These are phyloP conservation scores for Blera fallax DNA, from an alignment of 2,888 invertebrate genomes.

Conservation along the genomic window DNA sequence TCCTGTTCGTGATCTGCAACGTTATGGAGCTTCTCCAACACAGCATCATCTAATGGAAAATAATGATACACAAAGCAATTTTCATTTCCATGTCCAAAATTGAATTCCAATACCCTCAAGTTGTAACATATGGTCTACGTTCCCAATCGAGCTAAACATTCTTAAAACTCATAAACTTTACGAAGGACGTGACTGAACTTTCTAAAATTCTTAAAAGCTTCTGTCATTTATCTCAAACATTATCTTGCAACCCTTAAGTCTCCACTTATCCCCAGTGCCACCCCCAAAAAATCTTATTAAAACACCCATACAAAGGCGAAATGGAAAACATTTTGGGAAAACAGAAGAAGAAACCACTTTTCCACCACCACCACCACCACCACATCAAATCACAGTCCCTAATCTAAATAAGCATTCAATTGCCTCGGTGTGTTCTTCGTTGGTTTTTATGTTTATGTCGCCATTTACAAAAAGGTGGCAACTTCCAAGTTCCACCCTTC, in stretches of 20 bases:
- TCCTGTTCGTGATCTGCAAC: too few relatives aligned
- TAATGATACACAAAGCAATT: conserved; percentile 40
- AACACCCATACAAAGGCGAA: neutral
- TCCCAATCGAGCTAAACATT: conserved; percentile 66
- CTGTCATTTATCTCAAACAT: conserved; percentile 69
- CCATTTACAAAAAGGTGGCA: conserved; percentile 71
- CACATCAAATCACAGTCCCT: conserved; percentile 61
- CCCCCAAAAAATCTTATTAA: conserved; percentile 49
- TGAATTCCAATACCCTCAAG: conserved; percentile 61
- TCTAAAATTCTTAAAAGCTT: conserved; percentile 68
- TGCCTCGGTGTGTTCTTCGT: conserved; percentile 69
- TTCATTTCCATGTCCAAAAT: conserved; percentile 62
- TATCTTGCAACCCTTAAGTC: conserved; percentile 69
- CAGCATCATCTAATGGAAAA: conserved; percentile 18
- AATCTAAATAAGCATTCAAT: conserved; percentile 73
- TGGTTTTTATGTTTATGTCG: conserved; percentile 72
- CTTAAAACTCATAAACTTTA: conserved; percentile 67
- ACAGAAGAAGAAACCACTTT: conserved; percentile 37
- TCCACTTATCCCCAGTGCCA: conserved; percentile 11
- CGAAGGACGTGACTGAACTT: conserved; percentile 66
- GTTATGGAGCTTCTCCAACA: too few relatives aligned
- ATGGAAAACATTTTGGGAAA: conserved; percentile 50
- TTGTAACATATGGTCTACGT: conserved; percentile 61
- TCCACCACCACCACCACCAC: conserved; percentile 13
- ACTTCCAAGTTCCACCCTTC: conserved; percentile 42